Percentiles rank a stretch among this genome's conserved stretches.
Evolutionary conservation across 2,888 invertebrate species (phyloP).

Genomic region (Catonia carolina): DNA sequence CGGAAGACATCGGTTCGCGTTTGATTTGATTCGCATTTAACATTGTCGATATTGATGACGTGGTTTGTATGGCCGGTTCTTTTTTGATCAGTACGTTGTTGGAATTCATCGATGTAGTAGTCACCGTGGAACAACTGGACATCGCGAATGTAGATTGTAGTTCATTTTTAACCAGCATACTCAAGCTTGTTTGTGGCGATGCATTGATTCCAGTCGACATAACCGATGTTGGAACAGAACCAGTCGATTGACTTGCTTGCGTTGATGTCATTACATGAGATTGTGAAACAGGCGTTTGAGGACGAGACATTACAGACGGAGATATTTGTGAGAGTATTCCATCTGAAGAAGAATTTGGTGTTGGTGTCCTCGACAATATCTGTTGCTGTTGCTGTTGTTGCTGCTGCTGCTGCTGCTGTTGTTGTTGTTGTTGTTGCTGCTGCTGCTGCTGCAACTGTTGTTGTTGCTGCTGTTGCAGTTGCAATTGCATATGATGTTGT

Average conservation of each 20-base stretch:
- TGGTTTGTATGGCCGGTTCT: neutral
- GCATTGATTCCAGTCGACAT: neutral
- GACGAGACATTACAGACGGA: too few species aligned
- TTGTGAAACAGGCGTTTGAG: too few species aligned
- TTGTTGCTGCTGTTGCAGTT: slow-evolving; percentile 27
- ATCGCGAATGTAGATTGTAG: neutral
- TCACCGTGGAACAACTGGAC: neutral
- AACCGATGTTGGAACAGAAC: neutral
- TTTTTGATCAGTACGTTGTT: too few species aligned
- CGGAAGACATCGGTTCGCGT: slow-evolving; percentile 8
- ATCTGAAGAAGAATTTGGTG: slow-evolving; percentile 39
- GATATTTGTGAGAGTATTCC: slow-evolving; percentile 24
- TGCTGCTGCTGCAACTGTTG: slow-evolving; percentile 25
- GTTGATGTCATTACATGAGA: neutral
- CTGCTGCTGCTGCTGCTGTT: slow-evolving; percentile 41
- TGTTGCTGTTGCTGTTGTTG: slow-evolving; percentile 23
- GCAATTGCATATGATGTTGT: slow-evolving; percentile 31
- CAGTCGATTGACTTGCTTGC: neutral
- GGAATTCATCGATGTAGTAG: too few species aligned
- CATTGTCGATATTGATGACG: neutral
- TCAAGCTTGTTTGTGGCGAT: neutral
- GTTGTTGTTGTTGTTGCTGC: slow-evolving; percentile 37
- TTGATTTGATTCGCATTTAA: neutral
- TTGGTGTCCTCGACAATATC: slow-evolving; percentile 42
- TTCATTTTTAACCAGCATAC: too few species aligned